Conservation (phyloP, 2,113 vertebrate species). For the Podarcis cretensis region DNA sequence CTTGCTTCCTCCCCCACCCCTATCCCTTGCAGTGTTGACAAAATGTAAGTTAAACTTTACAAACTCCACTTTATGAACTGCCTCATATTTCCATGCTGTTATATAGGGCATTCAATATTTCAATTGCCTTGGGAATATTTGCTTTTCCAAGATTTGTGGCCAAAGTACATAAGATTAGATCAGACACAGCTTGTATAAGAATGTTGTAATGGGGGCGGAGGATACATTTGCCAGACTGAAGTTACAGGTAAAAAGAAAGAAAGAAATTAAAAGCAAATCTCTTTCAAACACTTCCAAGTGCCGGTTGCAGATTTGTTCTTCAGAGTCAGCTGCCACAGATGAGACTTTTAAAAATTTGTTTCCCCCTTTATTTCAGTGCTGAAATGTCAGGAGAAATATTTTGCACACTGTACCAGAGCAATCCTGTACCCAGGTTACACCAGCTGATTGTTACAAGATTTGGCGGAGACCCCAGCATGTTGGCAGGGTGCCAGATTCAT, state of each 20-base stretch:
- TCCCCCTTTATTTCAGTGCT: neutral
- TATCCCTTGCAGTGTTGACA: constrained; percentile 17
- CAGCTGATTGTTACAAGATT: too few species aligned
- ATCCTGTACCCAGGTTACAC: neutral
- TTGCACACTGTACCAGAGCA: constrained; percentile 4
- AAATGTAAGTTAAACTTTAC: constrained; percentile 4
- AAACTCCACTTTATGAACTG: constrained; percentile 56
- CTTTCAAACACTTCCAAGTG: constrained; percentile 39
- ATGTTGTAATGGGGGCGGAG: constrained; percentile 56
- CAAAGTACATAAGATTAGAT: constrained; percentile 73
- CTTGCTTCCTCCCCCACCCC: neutral
- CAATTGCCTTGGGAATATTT: constrained; percentile 71
- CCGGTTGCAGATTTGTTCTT: neutral
- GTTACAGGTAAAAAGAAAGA: constrained; percentile 48
- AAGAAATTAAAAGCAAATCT: neutral
- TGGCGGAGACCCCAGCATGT: too few species aligned
- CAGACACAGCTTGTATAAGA: constrained; percentile 66
- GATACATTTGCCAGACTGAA: constrained; percentile 42
- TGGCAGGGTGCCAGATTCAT: too few species aligned
- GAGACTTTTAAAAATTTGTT: neutral
- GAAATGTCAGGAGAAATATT: constrained; percentile 37
- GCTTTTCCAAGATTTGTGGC: constrained; percentile 70
- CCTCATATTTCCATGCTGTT: constrained; percentile 52
- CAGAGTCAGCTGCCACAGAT: neutral
- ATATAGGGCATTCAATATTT: constrained; percentile 50